Conservation (phyloP, 23 tunicate genomes). For the Corella eumyota region DNA sequence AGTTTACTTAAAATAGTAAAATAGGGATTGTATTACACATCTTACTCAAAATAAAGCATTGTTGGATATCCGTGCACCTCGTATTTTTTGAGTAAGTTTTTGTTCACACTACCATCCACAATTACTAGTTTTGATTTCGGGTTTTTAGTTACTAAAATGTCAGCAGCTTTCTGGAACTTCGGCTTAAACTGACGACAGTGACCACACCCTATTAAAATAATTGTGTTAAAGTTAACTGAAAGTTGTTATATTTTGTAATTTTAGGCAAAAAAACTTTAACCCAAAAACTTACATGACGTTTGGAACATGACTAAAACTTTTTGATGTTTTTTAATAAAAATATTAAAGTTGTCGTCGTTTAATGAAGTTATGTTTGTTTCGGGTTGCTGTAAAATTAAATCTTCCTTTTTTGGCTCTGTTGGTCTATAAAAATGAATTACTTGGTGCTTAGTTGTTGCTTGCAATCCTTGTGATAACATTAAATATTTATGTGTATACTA, state of each 20-base stretch:
- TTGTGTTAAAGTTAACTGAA: background rate
- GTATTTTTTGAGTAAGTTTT: constrained; percentile 31
- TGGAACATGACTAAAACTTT: constrained; percentile 72
- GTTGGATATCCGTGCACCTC: constrained; percentile 77
- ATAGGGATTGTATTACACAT: background rate
- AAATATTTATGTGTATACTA: too few relatives aligned
- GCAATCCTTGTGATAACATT: too few relatives aligned
- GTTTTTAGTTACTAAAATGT: constrained; percentile 9
- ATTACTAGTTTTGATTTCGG: constrained; percentile 38
- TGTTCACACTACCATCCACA: constrained; percentile 30
- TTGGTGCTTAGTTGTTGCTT: too few relatives aligned
- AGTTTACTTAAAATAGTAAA: too few relatives aligned
- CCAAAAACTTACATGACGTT: constrained; percentile 41
- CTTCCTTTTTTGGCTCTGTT: too few relatives aligned
- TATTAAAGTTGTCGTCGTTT: constrained; percentile 19
- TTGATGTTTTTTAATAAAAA: constrained; percentile 22
- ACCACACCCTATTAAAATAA: constrained; percentile 69
- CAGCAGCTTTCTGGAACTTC: constrained; percentile 49
- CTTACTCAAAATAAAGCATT: constrained; percentile 45
- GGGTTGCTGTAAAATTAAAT: too few relatives aligned
- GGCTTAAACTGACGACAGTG: constrained; percentile 80
- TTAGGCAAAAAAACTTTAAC: too few relatives aligned
- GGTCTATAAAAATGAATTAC: too few relatives aligned
- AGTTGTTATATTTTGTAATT: background rate
- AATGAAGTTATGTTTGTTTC: constrained; percentile 36